Conservation (phyloP, 2,113 vertebrate species). For the Thalassoma bifasciatum region DNA sequence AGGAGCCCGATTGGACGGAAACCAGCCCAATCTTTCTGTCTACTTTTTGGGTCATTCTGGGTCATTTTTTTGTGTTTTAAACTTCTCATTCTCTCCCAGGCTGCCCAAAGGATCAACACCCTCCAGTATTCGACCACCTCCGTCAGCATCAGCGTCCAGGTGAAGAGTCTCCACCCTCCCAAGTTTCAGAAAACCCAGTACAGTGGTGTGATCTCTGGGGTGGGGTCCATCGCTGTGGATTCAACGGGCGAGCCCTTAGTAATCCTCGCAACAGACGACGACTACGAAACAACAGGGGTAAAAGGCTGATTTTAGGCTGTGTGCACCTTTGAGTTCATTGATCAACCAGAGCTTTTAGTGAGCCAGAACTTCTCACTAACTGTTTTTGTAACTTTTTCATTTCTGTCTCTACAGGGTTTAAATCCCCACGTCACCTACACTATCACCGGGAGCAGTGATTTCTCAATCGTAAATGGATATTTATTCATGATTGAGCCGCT, state of each 20-base stretch:
- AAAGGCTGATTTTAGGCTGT: conserved; percentile 6
- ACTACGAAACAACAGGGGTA: conserved; percentile 70
- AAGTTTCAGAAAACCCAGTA: conserved; percentile 76
- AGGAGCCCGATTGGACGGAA: too few relatives aligned
- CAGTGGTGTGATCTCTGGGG: conserved; percentile 43
- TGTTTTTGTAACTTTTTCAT: background rate
- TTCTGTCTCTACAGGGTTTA: conserved; percentile 74
- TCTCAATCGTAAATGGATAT: conserved; percentile 73
- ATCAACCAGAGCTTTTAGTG: too few relatives aligned
- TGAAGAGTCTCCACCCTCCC: conserved; percentile 72
- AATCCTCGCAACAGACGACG: conserved; percentile 73
- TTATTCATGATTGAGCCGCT: conserved; percentile 76
- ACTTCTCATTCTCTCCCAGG: conserved; percentile 73
- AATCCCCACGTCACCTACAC: conserved; percentile 85
- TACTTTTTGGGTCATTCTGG: too few relatives aligned
- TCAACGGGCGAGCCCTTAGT: conserved; percentile 58
- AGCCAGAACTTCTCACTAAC: too few relatives aligned
- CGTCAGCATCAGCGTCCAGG: conserved; percentile 78
- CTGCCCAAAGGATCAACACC: conserved; percentile 76
- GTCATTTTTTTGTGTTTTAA: background rate
- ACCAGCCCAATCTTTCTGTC: too few relatives aligned
- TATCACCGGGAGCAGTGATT: conserved; percentile 72
- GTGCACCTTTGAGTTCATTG: background rate
- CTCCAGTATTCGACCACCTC: conserved; percentile 76
- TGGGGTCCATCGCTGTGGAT: conserved; percentile 76